phyloP scores from a whole-genome alignment of 1,140 invertebrate species.

The Helicoverpa zea region DNA sequence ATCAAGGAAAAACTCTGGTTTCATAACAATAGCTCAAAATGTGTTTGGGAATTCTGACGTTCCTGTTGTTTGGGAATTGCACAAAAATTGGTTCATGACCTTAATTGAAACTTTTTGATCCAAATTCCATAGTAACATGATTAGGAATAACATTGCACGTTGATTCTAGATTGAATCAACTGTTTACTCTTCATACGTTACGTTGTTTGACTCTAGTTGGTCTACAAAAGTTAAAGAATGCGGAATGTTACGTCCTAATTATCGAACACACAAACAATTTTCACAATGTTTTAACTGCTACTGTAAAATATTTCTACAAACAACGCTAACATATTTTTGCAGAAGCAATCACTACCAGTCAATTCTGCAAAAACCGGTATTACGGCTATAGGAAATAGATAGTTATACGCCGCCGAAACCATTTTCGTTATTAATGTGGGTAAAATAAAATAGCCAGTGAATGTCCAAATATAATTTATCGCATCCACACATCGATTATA shows the following conservation, averaged over 20 bases:
- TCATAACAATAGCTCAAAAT: background rate
- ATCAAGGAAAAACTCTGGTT: too few species aligned
- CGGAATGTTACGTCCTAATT: background rate
- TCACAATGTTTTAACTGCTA: too few species aligned
- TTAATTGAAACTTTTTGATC: constrained; percentile 11
- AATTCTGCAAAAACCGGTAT: background rate
- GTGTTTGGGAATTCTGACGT: background rate
- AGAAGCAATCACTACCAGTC: background rate
- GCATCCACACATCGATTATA: constrained; percentile 44
- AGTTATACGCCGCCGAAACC: constrained; percentile 28
- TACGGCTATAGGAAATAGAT: constrained; percentile 15
- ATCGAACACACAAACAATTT: background rate
- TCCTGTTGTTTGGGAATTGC: too few species aligned
- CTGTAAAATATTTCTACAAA: too few species aligned
- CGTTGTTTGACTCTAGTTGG: background rate
- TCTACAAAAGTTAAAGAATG: background rate
- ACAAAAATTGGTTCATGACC: constrained; percentile 8
- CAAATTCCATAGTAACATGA: constrained; percentile 6
- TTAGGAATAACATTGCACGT: background rate
- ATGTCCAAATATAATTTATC: constrained; percentile 42
- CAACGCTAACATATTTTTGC: too few species aligned
- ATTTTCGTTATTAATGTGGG: constrained; percentile 23
- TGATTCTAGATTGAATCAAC: background rate
- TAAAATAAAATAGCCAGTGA: constrained; percentile 40
- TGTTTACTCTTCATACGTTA: background rate